These are phyloP conservation scores for Nemopilema nomurai DNA, from an alignment of 30 jellyfish, hydroid and myxozoan species.

Conservation along the genomic window DNA sequence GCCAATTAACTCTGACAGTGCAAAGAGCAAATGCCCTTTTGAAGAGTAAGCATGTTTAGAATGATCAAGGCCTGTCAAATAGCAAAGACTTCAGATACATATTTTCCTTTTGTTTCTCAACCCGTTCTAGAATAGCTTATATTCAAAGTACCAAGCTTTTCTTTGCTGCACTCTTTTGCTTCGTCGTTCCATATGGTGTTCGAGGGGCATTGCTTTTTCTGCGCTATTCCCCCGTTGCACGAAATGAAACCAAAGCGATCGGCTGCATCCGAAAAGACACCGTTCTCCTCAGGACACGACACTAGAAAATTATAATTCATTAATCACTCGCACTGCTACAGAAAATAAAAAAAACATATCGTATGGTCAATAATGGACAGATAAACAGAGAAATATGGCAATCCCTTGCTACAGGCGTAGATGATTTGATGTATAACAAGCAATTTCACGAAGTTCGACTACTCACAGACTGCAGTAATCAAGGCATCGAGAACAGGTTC, in stretches of 20 bases:
- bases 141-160: constrained; percentile 63
- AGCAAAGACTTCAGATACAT: no score
- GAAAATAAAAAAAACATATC: not conserved
- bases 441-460: no score
- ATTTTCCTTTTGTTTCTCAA: no score
- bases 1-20: no score
- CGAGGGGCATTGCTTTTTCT: constrained; percentile 95
- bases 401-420: no score
- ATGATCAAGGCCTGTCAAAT: no score
- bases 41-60: no score
- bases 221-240: constrained; percentile 95
- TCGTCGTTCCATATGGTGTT: constrained; percentile 90
- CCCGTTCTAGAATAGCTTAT: no score
- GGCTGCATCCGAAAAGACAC: constrained; percentile 95
- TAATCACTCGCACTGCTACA: not conserved
- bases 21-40: no score
- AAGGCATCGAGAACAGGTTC: constrained; percentile 79
- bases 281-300: constrained; percentile 96
- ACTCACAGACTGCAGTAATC: constrained; percentile 87
- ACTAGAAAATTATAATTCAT: constrained; percentile 28
- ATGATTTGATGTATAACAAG: no score
- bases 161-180: constrained; percentile 86
- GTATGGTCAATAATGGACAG: not conserved
- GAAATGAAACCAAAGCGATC: constrained; percentile 85
- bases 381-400: not conserved